Conservation (phyloP, 2,113 vertebrate genomes). For the Myiopsitta monachus region DNA sequence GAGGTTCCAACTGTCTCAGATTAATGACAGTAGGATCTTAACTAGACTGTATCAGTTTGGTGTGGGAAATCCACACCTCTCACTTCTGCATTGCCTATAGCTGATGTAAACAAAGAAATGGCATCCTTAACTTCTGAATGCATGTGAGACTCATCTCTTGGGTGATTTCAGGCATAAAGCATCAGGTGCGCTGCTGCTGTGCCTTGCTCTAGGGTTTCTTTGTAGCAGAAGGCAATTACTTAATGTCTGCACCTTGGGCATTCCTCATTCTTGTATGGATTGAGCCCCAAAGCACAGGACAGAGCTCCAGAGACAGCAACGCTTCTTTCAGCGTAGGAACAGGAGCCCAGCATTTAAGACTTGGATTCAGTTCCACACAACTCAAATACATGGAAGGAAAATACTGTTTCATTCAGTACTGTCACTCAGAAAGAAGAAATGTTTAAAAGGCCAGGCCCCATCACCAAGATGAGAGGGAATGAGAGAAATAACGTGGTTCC, state of each 20-base stretch:
- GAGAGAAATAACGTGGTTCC: not conserved
- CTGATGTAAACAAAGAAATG: not conserved
- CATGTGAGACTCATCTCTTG: not conserved
- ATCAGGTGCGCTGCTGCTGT: constrained; percentile 37
- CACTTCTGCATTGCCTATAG: not conserved
- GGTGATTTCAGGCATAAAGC: not conserved
- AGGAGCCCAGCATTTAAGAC: not conserved
- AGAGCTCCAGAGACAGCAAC: not conserved
- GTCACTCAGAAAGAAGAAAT: not conserved
- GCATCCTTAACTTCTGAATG: not conserved
- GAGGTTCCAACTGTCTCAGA: not conserved
- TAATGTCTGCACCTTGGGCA: constrained; percentile 42
- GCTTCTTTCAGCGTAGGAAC: not conserved
- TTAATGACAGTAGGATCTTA: not conserved
- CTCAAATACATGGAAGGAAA: not conserved
- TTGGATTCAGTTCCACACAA: not conserved
- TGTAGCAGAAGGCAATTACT: constrained; percentile 42
- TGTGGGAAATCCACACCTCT: not conserved
- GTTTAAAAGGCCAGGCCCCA: not conserved
- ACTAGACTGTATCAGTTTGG: not conserved
- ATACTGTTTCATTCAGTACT: not conserved
- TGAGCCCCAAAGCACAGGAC: not conserved
- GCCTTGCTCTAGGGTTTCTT: constrained; percentile 41
- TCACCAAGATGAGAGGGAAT: not conserved
- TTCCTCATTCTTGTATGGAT: not conserved